These are phyloP conservation scores for Myathropa florea DNA, from an alignment of 2,888 invertebrate genomes.

Conservation along the genomic window DNA sequence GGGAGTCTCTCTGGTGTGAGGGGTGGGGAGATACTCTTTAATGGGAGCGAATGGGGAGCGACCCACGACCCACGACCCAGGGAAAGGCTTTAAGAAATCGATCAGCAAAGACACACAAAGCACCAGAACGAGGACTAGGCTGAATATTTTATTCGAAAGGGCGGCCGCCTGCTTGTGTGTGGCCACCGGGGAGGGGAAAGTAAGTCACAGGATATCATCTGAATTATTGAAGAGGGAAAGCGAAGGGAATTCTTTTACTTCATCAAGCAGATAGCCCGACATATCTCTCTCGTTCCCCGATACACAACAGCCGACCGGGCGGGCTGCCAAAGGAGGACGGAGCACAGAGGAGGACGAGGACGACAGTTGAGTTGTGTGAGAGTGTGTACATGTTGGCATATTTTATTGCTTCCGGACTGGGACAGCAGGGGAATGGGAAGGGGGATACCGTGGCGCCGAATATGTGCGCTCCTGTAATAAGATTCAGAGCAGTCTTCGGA, in stretches of 20 bases:
- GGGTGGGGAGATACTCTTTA: neutral
- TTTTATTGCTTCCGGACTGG: conserved; percentile 56
- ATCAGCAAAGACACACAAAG: conserved; percentile 48
- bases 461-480: conserved; percentile 23
- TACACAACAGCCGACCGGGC: conserved; percentile 6
- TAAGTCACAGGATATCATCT: conserved; percentile 67
- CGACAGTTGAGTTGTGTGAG: neutral
- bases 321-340: neutral
- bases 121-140: neutral
- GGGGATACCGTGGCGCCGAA: conserved; percentile 47
- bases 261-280: neutral
- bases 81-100: conserved; percentile 33
- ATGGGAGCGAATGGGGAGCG: too few relatives aligned
- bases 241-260: conserved; percentile 45
- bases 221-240: conserved; percentile 62
- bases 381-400: conserved; percentile 29
- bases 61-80: too few relatives aligned
- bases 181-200: conserved; percentile 18
- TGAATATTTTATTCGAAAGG: conserved; percentile 9
- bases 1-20: neutral
- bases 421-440: neutral
- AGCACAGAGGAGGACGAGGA: neutral
- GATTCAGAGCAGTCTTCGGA: too few relatives aligned
- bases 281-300: neutral
- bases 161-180: neutral